Evolutionary conservation across 1,140 invertebrate species (phyloP), one percentile per base, ranked within the genome.

Genomic region (Heliconius himera): DNA sequence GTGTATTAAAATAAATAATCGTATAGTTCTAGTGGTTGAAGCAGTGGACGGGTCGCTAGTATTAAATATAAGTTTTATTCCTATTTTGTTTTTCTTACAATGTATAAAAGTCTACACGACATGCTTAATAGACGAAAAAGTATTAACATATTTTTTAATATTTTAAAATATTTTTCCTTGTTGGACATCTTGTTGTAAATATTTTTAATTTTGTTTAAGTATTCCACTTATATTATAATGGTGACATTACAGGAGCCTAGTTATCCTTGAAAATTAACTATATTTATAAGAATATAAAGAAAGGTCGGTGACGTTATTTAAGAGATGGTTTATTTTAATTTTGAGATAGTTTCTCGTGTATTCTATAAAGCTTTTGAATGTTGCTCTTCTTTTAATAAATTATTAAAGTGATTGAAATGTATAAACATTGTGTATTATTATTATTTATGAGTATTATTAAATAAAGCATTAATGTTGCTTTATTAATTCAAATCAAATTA

Each of bases 241-340:
- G 41, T 81, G 41, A 85, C 84, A 85, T 85, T 85, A 82, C 82
- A 82, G 73, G 74, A 85, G 82, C 77, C 11, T 46, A 46, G 41
- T 83, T 85, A 77, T 74, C 16, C 70, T 36, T 79, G 26, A 56
- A 54, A 13, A 79, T 76, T 70, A 49, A 51, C 54, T 49, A 76
- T 54, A 74, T 46, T 54, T 70, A 38, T 71, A 70, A 66, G 22
- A 26, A 66, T 29, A 26, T 66, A 66, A 66, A 66, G 56, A 66
- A 66, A 66, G 8, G 26, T 29, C 26, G 20, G 73, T 70, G 60
- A 74, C 77, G 70, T 70, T 76, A 71, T 13, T 71, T 70, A 51
- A 66, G 66, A 70, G 66, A 71, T 77, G 71, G 70, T 72, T 16
- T 70, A 71, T 18, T 54, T 77, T 66, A 72, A 46, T 33, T 22